These are phyloP conservation scores for Norana najaformis DNA, from an alignment of 2,888 invertebrate genomes.

Conservation along the genomic window DNA sequence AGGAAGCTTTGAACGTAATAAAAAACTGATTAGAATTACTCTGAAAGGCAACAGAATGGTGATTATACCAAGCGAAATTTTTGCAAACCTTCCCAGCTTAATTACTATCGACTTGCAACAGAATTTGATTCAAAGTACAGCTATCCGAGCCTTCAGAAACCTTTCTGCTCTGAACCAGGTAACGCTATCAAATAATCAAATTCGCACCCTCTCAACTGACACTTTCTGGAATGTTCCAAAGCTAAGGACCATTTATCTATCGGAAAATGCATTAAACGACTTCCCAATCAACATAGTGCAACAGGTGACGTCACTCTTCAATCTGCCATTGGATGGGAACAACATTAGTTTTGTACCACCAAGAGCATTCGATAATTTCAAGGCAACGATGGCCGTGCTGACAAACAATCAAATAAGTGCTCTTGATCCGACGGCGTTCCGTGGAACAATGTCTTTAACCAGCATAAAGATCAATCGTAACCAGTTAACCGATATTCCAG, in stretches of 20 bases:
- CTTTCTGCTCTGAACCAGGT: background rate
- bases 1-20: background rate
- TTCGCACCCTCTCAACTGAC: background rate
- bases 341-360: background rate
- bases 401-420: background rate
- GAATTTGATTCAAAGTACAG: background rate
- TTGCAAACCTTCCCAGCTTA: background rate
- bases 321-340: background rate
- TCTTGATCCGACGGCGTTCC: background rate
- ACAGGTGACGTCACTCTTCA: background rate
- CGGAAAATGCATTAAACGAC: background rate
- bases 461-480: background rate
- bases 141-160: background rate
- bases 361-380: background rate
- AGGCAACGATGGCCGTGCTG: background rate
- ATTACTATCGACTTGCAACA: background rate
- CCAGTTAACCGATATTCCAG: background rate
- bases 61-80: background rate
- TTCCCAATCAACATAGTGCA: background rate
- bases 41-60: constrained; percentile 16
- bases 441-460: background rate
- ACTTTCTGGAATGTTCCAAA: background rate
- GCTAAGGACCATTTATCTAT: background rate
- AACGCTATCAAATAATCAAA: background rate
- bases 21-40: background rate